Evolutionary conservation across 2,113 vertebrate species (phyloP).

Genomic region (Platycercus adscitus): DNA sequence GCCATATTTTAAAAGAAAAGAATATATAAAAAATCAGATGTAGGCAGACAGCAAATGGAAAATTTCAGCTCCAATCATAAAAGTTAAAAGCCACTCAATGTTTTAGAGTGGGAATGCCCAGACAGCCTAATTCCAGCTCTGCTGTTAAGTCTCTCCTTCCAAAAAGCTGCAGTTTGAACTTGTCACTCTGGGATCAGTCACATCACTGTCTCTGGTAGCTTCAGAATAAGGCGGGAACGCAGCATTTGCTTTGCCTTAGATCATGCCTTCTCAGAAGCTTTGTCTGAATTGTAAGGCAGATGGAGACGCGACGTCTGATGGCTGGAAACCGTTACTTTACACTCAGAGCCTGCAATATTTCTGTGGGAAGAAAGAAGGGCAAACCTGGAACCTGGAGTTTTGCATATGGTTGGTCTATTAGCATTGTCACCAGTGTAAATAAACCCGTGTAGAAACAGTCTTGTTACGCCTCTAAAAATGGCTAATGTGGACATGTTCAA

Average conservation of each 20-base stretch:
- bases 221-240: neutral
- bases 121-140: neutral
- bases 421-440: neutral
- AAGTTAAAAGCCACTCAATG: neutral
- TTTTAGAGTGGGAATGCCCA: neutral
- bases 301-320: neutral
- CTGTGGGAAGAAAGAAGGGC: neutral
- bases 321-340: neutral
- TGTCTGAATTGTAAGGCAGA: neutral
- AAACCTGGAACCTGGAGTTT: neutral
- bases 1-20: neutral
- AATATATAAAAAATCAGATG: neutral
- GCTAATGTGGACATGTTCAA: neutral
- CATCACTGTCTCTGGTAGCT: neutral
- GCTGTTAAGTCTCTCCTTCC: neutral
- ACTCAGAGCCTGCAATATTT: neutral
- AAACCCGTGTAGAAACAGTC: neutral
- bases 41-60: neutral
- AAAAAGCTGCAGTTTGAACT: neutral
- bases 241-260: neutral
- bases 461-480: neutral
- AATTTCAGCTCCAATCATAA: neutral
- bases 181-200: neutral
- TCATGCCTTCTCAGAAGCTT: neutral
- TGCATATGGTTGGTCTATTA: neutral